Evolutionary conservation across 2,113 vertebrate species (phyloP).

Genomic region (Eptatretus burgeri): DNA sequence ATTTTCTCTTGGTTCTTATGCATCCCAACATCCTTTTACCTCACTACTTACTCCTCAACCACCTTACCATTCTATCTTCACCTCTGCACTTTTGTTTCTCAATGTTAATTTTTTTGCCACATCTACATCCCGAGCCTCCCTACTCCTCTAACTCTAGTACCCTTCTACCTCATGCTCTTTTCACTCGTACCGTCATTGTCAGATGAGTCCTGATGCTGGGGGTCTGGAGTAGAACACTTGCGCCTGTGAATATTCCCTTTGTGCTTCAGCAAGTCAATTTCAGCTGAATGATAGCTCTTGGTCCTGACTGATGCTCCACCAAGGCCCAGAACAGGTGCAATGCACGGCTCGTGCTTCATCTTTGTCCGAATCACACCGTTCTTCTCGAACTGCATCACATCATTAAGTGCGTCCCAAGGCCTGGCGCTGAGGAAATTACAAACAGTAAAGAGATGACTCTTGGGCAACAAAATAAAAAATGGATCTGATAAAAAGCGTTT

Average conservation of each 20-base stretch:
- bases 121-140: not conserved
- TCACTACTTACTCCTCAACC: not conserved
- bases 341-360: conserved; percentile 81
- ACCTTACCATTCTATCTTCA: not conserved
- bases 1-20: not conserved
- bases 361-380: conserved; percentile 79
- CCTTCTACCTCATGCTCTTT: not conserved
- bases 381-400: conserved; percentile 91
- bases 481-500: not conserved
- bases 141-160: too few relatives aligned
- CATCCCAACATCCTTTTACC: not conserved
- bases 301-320: not conserved
- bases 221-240: conserved; percentile 72
- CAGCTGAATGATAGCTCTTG: not conserved
- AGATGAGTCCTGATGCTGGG: conserved; percentile 67
- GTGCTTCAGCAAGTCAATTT: conserved; percentile 6
- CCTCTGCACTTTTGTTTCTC: not conserved
- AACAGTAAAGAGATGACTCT: not conserved
- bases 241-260: conserved; percentile 71
- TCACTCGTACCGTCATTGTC: conserved; percentile 49
- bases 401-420: conserved; percentile 89
- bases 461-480: not conserved
- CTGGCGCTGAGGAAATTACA: conserved; percentile 32
- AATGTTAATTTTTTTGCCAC: not conserved
- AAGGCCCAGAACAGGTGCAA: conserved; percentile 37